Conservation (phyloP, 1,140 invertebrate species). For the Saxidomus purpurata region DNA sequence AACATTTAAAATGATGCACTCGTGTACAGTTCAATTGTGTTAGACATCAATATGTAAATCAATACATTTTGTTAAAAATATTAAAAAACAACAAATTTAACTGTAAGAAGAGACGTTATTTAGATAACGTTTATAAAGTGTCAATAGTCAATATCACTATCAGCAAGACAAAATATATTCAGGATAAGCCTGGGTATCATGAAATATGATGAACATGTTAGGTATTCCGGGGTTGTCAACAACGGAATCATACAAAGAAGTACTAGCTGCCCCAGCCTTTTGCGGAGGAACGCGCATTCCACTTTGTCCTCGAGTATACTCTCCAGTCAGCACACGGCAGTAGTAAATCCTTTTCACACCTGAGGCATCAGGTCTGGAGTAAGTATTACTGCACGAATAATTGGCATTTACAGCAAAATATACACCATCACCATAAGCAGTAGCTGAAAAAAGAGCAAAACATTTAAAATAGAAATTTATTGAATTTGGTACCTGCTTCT, state of each 20-base stretch:
- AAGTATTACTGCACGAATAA: slow-evolving; percentile 62
- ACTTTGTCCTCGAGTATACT: slow-evolving; percentile 55
- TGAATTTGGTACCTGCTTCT: too few relatives aligned
- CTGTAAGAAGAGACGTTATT: too few relatives aligned
- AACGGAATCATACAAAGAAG: slow-evolving; percentile 74
- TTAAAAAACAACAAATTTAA: neutral
- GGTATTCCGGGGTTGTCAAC: slow-evolving; percentile 66
- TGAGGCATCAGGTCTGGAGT: slow-evolving; percentile 57
- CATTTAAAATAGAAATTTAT: too few relatives aligned
- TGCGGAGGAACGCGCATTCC: slow-evolving; percentile 60
- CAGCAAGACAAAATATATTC: slow-evolving; percentile 65
- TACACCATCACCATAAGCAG: slow-evolving; percentile 68
- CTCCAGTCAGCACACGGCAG: slow-evolving; percentile 70
- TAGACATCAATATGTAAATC: neutral
- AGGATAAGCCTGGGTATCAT: slow-evolving; percentile 78
- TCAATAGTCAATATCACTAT: too few relatives aligned
- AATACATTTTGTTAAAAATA: neutral
- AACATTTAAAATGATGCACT: too few relatives aligned
- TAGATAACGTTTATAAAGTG: neutral
- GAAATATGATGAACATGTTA: slow-evolving; percentile 76
- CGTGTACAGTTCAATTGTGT: too few relatives aligned
- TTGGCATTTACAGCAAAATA: slow-evolving; percentile 69
- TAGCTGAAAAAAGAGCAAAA: slow-evolving; percentile 36
- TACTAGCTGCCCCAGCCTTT: neutral
- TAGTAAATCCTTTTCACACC: slow-evolving; percentile 71